A percentile compares a stretch with the other conserved stretches of the same genome.
These are phyloP conservation scores for Dryobota labecula DNA, from an alignment of 2,888 invertebrate genomes.

Conservation along the genomic window DNA sequence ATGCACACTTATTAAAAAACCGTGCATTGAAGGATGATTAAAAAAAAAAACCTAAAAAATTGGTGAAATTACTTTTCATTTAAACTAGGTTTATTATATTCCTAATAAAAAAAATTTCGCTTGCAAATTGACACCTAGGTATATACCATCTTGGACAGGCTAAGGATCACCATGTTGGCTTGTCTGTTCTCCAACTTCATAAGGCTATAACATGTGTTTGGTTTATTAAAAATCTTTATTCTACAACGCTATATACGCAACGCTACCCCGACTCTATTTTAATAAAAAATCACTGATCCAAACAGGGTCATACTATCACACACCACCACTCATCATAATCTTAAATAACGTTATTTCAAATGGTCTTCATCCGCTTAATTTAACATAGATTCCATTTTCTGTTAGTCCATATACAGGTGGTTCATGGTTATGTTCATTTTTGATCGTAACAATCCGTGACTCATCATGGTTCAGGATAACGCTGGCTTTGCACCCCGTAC, in stretches of 20 bases:
- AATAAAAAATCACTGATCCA: neutral
- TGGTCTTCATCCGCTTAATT: neutral
- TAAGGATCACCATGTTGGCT: neutral
- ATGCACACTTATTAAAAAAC: neutral
- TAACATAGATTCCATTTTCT: neutral
- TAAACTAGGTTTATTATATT: neutral
- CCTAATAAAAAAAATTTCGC: neutral
- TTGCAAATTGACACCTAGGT: neutral
- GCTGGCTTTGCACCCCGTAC: neutral
- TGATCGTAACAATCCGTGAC: neutral
- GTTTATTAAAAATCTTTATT: neutral
- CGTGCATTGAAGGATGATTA: neutral
- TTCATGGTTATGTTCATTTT: neutral
- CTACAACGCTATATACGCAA: neutral
- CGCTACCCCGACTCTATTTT: neutral
- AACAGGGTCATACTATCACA: neutral
- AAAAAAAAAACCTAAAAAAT: no score
- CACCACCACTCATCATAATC: neutral
- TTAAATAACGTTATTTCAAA: neutral
- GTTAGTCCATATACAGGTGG: neutral
- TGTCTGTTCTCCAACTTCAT: neutral
- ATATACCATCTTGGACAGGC: neutral
- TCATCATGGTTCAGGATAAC: slow-evolving; percentile 2
- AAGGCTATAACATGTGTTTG: neutral
- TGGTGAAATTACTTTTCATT: no score